A percentile compares a stretch with the other conserved stretches of the same genome.
These are phyloP conservation scores for Indicator indicator DNA, from an alignment of 2,113 vertebrate genomes.

Conservation along the genomic window DNA sequence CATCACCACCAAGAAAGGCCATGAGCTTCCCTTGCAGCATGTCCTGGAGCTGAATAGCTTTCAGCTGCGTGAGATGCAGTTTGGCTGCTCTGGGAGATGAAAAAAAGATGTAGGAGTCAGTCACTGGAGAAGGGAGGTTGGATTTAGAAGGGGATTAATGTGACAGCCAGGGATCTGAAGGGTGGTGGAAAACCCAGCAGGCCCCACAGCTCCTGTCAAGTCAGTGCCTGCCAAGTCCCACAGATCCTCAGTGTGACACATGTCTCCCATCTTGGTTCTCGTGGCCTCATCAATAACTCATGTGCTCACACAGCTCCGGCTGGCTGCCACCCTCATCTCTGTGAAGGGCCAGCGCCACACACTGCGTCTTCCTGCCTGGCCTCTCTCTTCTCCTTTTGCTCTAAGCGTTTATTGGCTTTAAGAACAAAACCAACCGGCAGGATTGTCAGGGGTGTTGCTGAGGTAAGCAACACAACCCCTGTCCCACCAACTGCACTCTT, in stretches of 20 bases:
- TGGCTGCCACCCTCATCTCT: background rate
- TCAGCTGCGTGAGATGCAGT: slow-evolving; percentile 44
- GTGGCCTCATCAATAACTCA: background rate
- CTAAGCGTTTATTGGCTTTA: background rate
- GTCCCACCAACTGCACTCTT: background rate
- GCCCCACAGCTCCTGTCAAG: background rate
- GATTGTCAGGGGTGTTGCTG: background rate
- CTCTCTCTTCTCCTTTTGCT: background rate
- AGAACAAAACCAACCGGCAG: slow-evolving; percentile 3
- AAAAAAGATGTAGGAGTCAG: slow-evolving; percentile 33
- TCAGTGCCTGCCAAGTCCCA: background rate
- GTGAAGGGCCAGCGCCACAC: background rate
- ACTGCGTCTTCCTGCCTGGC: background rate
- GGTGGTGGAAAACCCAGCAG: background rate
- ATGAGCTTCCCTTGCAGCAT: slow-evolving; percentile 14
- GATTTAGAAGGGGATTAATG: slow-evolving; percentile 6
- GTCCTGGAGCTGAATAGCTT: slow-evolving; percentile 44
- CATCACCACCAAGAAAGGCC: slow-evolving; percentile 43
- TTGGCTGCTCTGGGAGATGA: slow-evolving; percentile 25
- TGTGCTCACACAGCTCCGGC: background rate
- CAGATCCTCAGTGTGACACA: background rate
- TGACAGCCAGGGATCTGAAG: slow-evolving; percentile 8
- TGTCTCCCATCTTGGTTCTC: background rate
- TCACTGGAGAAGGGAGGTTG: slow-evolving; percentile 1
- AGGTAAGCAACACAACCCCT: background rate